phyloP scores from a whole-genome alignment of 2,113 vertebrate genomes.

The Neomonachus schauinslandi region DNA sequence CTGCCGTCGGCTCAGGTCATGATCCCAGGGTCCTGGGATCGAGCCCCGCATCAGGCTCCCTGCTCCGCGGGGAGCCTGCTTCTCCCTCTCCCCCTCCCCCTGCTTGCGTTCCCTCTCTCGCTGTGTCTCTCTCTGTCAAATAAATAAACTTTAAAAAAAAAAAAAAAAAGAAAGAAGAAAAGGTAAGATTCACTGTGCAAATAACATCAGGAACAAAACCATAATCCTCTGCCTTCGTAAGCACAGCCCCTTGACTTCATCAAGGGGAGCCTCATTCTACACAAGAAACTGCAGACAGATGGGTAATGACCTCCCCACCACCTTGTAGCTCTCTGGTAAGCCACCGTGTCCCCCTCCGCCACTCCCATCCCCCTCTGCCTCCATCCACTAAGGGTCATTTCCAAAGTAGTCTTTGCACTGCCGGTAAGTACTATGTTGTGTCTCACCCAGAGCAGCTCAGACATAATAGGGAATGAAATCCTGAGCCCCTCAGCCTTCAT shows the following conservation, averaged over 20 bases:
- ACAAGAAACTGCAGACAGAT: background rate
- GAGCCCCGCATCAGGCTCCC: no score
- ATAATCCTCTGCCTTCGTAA: background rate
- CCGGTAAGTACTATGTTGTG: background rate
- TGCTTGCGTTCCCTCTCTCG: no score
- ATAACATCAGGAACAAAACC: background rate
- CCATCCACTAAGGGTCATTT: background rate
- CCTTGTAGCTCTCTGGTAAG: background rate
- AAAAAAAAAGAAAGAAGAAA: background rate
- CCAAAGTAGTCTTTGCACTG: background rate
- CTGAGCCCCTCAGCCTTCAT: background rate
- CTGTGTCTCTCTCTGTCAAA: no score
- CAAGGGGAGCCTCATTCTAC: background rate
- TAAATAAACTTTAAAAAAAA: no score
- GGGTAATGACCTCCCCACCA: background rate
- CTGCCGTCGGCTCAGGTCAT: no score
- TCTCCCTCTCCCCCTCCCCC: no score
- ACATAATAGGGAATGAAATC: slow-evolving; percentile 17
- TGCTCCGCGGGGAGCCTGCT: no score
- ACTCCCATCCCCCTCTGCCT: fast-evolving
- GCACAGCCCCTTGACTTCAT: slow-evolving; percentile 8
- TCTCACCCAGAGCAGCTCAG: slow-evolving; percentile 25
- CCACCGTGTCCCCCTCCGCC: background rate
- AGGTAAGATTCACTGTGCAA: background rate
- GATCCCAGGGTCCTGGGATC: no score